These are phyloP conservation scores for Pelagia noctiluca DNA, from an alignment of 30 jellyfish, hydroid and myxozoan species.

Conservation along the genomic window DNA sequence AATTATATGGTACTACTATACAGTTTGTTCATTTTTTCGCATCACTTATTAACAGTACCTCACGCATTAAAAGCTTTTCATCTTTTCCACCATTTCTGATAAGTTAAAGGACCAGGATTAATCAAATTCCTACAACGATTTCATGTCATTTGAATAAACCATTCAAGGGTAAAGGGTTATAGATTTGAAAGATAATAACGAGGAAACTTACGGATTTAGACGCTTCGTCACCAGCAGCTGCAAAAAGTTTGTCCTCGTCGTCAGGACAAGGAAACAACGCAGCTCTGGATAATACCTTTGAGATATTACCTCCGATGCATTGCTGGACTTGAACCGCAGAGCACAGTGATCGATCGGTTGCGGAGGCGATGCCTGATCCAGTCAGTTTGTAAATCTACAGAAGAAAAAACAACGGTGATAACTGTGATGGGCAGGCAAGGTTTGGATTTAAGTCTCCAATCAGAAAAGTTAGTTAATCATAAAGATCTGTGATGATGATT, in stretches of 20 bases:
- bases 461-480: background rate
- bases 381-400: constrained; percentile 60
- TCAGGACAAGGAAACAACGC: constrained; percentile 71
- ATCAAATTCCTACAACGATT: background rate
- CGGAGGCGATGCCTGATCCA: constrained; percentile 60
- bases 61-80: background rate
- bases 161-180: background rate
- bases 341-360: constrained; percentile 41
- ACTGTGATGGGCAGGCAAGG: background rate
- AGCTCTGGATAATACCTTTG: constrained; percentile 86
- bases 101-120: background rate
- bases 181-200: background rate
- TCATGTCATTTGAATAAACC: background rate
- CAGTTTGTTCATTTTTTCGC: no score
- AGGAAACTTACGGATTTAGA: constrained; percentile 76
- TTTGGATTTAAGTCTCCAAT: background rate
- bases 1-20: no score
- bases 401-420: background rate
- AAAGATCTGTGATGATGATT: background rate
- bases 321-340: constrained; percentile 45
- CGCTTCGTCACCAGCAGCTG: constrained; percentile 96
- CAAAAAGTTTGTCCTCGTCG: constrained; percentile 47
- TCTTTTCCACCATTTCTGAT: background rate
- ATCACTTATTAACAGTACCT: background rate
- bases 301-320: constrained; percentile 79